Base-by-base conservation (phyloP, 2,113 vertebrate genomes). In the Gasterosteus nipponicus region DNA sequence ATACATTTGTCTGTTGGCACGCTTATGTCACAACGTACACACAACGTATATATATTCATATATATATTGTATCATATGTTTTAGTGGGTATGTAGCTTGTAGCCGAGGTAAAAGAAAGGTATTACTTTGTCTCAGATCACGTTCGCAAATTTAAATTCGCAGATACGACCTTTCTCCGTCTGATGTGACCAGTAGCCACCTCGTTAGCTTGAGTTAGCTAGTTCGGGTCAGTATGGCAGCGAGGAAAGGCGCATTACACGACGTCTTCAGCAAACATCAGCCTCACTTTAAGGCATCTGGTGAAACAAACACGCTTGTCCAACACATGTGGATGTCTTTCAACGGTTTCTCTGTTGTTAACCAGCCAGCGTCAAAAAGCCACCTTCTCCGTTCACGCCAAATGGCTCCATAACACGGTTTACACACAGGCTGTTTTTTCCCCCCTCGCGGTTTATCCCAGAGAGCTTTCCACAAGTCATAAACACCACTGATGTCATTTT, bases 401-500 rank as follows among this genome's bases (percentile, higher is more conserved):
- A 86, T 68, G 71, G 19, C 49, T 80, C 68, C 39, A 49, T 66
- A 61, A 87, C 80, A 75, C 66, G 18, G 49, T 79, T 78, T 61
- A 79, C 70, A 73, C 39, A 66, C 71, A 39, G 14, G 10, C 54
- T 75, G 69, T 69, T 72, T 76, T 65, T 68, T 77, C 58, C 72
- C 58, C 72, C 72, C 74, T 65, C 68, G n/a, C 42, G 42, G 69
- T 60, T 19, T 33, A 68, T 75, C 47, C 67, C 64, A 57, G 46
- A 60, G 66, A 74, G 80, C 75, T 84, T 88, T 57, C 86, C 83
- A 84, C 60, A 54, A 82, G 64, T 57, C 70, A 69, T 87, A 88
- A 91, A 90, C 86, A 83, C 83, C 79, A 76, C 59, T 77, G 80
- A 84, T 77, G 84, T 83, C 83, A 87, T 85, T 88, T 85, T 83